phyloP scores from a whole-genome alignment of 1,140 invertebrate genomes.

The Matsumurasca onukii region DNA sequence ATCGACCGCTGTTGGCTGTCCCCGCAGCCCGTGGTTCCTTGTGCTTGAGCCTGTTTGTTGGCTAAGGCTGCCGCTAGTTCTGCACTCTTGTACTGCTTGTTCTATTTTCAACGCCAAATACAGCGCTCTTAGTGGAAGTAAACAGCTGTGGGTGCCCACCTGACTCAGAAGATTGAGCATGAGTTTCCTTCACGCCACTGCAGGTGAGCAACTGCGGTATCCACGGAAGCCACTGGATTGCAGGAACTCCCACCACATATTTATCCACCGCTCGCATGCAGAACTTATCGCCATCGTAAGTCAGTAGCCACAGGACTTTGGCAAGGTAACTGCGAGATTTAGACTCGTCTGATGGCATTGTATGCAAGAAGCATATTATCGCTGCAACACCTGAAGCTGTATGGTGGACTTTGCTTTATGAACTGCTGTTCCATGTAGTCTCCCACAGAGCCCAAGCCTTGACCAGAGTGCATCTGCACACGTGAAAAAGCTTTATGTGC shows the following conservation, averaged over 20 bases:
- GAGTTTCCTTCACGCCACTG: constrained; percentile 84
- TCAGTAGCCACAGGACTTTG: constrained; percentile 93
- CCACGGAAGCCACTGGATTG: constrained; percentile 95
- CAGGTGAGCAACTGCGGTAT: constrained; percentile 94
- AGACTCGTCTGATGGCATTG: constrained; percentile 92
- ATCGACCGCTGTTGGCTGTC: constrained; percentile 21
- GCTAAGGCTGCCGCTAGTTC: constrained; percentile 48
- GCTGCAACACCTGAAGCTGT: constrained; percentile 83
- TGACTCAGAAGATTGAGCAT: constrained; percentile 88
- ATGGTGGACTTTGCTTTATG: constrained; percentile 63
- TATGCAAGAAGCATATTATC: constrained; percentile 92
- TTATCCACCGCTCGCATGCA: constrained; percentile 86
- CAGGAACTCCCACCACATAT: constrained; percentile 90
- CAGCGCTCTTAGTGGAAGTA: constrained; percentile 92
- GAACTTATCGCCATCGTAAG: constrained; percentile 89
- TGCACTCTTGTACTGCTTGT: constrained; percentile 79
- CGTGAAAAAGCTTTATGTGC: constrained; percentile 96
- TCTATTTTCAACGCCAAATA: constrained; percentile 95
- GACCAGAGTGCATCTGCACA: constrained; percentile 91
- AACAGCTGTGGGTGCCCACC: constrained; percentile 97
- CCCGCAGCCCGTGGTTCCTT: constrained; percentile 48
- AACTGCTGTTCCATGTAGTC: constrained; percentile 90
- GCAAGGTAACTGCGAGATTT: constrained; percentile 95
- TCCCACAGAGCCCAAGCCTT: constrained; percentile 96
- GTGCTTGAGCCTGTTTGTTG: constrained; percentile 41